phyloP scores from a whole-genome alignment of 1,140 invertebrate genomes.

The Drosophila ironensis region DNA sequence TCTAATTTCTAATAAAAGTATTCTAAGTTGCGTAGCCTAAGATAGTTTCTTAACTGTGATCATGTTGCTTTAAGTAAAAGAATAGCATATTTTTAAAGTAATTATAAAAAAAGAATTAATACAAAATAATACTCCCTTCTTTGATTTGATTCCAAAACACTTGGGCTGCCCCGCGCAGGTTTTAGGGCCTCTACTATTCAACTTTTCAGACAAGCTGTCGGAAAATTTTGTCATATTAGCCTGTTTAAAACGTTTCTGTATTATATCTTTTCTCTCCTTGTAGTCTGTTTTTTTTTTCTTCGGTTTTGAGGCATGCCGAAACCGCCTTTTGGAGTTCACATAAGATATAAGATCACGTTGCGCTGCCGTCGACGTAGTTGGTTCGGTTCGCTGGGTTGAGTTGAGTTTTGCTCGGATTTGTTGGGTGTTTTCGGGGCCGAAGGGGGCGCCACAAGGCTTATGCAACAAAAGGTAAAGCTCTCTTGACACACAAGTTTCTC shows the following conservation, averaged over 20 bases:
- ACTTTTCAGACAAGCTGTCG: slow-evolving; percentile 49
- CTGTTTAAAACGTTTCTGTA: slow-evolving; percentile 42
- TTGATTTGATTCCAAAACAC: neutral
- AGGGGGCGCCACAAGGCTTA: slow-evolving; percentile 30
- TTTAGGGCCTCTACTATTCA: slow-evolving; percentile 32
- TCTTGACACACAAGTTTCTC: slow-evolving; percentile 72
- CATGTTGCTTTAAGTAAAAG: too few relatives aligned
- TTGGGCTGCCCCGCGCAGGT: neutral
- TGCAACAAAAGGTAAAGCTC: slow-evolving; percentile 64
- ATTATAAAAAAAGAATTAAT: too few relatives aligned
- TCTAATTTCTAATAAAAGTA: too few relatives aligned
- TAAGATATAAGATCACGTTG: slow-evolving; percentile 51
- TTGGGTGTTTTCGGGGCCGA: neutral
- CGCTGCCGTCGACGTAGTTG: slow-evolving; percentile 40
- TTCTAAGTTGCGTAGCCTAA: too few relatives aligned
- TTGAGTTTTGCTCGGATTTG: neutral
- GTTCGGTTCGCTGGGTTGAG: slow-evolving; percentile 5
- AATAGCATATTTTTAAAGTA: too few relatives aligned
- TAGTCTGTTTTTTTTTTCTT: slow-evolving; percentile 4
- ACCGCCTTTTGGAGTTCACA: slow-evolving; percentile 46
- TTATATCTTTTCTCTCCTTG: slow-evolving; percentile 26
- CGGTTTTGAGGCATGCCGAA: slow-evolving; percentile 29
- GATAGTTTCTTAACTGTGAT: too few relatives aligned
- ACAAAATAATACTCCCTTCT: neutral
- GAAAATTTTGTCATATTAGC: slow-evolving; percentile 62